Evolutionary conservation across 2,888 invertebrate genomes (phyloP), one percentile per base, ranked within the genome.

Genomic region (Torymus auratus): DNA sequence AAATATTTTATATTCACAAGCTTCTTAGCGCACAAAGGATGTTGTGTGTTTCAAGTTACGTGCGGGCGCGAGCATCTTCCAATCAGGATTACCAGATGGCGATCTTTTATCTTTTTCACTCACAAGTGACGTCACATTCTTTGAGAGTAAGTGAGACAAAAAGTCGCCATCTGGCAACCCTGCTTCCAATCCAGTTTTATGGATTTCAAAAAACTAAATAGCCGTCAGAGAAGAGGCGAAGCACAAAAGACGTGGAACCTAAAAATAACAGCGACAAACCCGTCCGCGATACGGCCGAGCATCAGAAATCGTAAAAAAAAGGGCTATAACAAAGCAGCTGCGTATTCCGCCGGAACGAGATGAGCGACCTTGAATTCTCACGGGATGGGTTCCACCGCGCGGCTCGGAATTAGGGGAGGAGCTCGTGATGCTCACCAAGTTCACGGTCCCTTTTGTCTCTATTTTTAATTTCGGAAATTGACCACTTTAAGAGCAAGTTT

Each of bases 361-460:
- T 56, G 64, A 56, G 60, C 52, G 62, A 58, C 79, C 79, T 79
- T 79, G 79, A 64, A 73, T 79, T 79, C 79, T 74, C 79, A 79
- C 79, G 73, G 58, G 67, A 60, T 28, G 61, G 73, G 12, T 69
- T 58, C 62, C 23, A 61, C 17, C 13, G 50, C 23, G 52, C 58
- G 65, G 65, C 7, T 14, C 50, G 13, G 69, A 76, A 62, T 62
- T 50, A 28, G 64, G 53, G 78, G 78, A 73, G 78, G 72, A 68
- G 67, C 17, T 41, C 41, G 41, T 41, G n/a, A n/a, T n/a, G 41
- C 55, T 28, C 65, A 13, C 61, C 53, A 41, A 78, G 60, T 70
- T 20, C 56, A 14, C 56, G 50, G 28, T 50, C 58, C 41, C 41
- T 41, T 41, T 41, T 41, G 41, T 41, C 41, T 41, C 20, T 55